Evolutionary conservation across 2,888 invertebrate genomes (phyloP).

Genomic region (Achlya flavicornis): DNA sequence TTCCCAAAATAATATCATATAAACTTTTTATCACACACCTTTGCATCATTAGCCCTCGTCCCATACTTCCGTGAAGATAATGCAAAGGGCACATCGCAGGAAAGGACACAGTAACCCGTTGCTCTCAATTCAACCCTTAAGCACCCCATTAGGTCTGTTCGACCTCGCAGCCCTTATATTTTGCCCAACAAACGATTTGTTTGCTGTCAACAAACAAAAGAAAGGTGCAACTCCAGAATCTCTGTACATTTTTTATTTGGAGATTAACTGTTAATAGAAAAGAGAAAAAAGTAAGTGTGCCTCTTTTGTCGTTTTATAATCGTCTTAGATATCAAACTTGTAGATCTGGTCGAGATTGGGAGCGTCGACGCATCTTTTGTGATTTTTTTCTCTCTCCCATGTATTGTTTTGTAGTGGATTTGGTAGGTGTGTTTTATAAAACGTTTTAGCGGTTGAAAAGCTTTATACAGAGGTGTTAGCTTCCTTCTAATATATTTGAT

Average conservation of each 20-base stretch:
- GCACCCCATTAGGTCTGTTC: slow-evolving; percentile 67
- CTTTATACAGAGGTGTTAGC: slow-evolving; percentile 56
- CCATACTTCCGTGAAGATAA: slow-evolving; percentile 63
- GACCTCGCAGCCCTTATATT: slow-evolving; percentile 64
- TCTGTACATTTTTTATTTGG: slow-evolving; percentile 46
- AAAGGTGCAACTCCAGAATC: slow-evolving; percentile 70
- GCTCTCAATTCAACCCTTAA: slow-evolving; percentile 76
- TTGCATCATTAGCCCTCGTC: slow-evolving; percentile 60
- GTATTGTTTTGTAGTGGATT: slow-evolving; percentile 53
- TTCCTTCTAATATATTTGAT: slow-evolving; percentile 59
- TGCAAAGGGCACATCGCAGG: slow-evolving; percentile 61
- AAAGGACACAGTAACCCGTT: slow-evolving; percentile 77
- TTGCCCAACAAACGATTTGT: slow-evolving; percentile 80
- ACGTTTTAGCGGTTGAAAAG: slow-evolving; percentile 73
- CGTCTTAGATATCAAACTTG: slow-evolving; percentile 75
- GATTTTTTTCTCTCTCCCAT: slow-evolving; percentile 47
- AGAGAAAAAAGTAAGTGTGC: slow-evolving; percentile 63
- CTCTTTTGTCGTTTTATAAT: slow-evolving; percentile 72
- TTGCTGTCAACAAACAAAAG: slow-evolving; percentile 80
- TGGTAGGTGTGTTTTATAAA: slow-evolving; percentile 60
- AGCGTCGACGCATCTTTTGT: slow-evolving; percentile 60
- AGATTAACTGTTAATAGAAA: slow-evolving; percentile 73
- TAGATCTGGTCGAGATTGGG: slow-evolving; percentile 66
- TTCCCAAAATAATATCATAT: slow-evolving; percentile 18
- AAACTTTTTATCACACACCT: slow-evolving; percentile 59